phyloP scores from a whole-genome alignment of 2,113 vertebrate genomes.

The Trogon surrucura region DNA sequence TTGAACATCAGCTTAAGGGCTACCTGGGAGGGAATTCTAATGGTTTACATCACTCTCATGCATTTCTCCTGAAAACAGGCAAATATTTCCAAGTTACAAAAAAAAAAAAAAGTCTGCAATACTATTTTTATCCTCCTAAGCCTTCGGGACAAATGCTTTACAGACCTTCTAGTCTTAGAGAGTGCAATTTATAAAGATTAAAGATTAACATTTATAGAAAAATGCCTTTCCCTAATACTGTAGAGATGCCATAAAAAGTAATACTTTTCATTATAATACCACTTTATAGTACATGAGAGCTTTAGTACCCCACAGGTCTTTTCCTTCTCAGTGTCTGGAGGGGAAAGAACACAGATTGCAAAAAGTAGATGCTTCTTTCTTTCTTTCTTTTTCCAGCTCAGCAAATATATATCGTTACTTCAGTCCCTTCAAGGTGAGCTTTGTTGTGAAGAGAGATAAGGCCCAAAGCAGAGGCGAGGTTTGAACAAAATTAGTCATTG shows the following conservation, averaged over 20 bases:
- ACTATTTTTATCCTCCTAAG: constrained; percentile 54
- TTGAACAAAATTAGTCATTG: constrained; percentile 3
- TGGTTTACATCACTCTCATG: background rate
- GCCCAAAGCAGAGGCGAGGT: background rate
- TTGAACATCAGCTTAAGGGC: background rate
- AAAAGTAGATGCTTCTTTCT: background rate
- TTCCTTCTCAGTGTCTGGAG: constrained; percentile 8
- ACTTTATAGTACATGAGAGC: constrained; percentile 21
- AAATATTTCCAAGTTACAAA: background rate
- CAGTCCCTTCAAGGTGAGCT: constrained; percentile 35
- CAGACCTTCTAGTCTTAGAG: constrained; percentile 9
- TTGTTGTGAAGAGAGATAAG: constrained; percentile 33
- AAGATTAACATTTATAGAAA: constrained; percentile 61
- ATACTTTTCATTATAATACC: constrained; percentile 40
- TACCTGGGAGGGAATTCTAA: background rate
- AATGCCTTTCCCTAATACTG: constrained; percentile 34
- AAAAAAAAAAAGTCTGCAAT: background rate
- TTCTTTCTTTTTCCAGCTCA: constrained; percentile 38
- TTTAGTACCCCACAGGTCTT: constrained; percentile 19
- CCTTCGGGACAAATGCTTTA: background rate
- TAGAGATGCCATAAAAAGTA: constrained; percentile 44
- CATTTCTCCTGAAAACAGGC: constrained; percentile 8
- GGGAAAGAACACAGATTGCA: constrained; percentile 10
- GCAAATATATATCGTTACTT: constrained; percentile 23
- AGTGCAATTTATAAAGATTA: constrained; percentile 58